Conservation (phyloP, 1,140 invertebrate genomes). For the Drosophila carrolli region DNA sequence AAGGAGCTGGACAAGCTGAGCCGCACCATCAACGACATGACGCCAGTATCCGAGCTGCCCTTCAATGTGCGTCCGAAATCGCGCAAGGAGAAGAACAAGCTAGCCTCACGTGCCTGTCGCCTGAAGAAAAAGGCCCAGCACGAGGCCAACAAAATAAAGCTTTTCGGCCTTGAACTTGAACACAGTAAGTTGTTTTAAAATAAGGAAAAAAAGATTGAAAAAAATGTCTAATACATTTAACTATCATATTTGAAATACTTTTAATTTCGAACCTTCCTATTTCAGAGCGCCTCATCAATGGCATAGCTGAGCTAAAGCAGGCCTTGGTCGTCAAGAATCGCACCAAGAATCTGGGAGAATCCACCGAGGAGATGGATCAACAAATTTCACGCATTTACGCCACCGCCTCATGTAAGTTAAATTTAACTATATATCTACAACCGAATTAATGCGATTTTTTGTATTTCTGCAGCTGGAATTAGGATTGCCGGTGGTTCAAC, state of each 20-base stretch:
- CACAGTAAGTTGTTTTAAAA: constrained; percentile 90
- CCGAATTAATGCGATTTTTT: constrained; percentile 1
- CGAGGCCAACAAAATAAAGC: constrained; percentile 97
- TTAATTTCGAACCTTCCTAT: constrained; percentile 7
- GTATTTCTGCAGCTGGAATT: constrained; percentile 86
- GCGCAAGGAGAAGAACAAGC: constrained; percentile 98
- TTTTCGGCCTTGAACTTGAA: constrained; percentile 96
- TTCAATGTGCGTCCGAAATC: constrained; percentile 95
- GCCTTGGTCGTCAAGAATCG: constrained; percentile 86
- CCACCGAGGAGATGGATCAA: constrained; percentile 87
- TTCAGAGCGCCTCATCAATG: constrained; percentile 88
- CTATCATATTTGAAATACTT: background rate
- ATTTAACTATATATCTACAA: background rate
- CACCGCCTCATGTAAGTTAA: constrained; percentile 87
- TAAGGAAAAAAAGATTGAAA: too few species aligned
- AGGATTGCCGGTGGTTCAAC: constrained; percentile 93
- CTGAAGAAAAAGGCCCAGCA: constrained; percentile 98
- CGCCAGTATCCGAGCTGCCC: constrained; percentile 96
- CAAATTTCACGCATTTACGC: constrained; percentile 89
- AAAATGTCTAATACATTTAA: too few species aligned
- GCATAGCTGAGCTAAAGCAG: constrained; percentile 89
- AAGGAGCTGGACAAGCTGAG: constrained; percentile 96
- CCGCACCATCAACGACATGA: constrained; percentile 97
- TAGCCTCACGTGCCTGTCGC: constrained; percentile 97
- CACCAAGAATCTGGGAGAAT: constrained; percentile 86